Evolutionary conservation across 2,888 invertebrate species (phyloP), one percentile per base, ranked within the genome.

Genomic region (Drosophila flavopinicola): DNA sequence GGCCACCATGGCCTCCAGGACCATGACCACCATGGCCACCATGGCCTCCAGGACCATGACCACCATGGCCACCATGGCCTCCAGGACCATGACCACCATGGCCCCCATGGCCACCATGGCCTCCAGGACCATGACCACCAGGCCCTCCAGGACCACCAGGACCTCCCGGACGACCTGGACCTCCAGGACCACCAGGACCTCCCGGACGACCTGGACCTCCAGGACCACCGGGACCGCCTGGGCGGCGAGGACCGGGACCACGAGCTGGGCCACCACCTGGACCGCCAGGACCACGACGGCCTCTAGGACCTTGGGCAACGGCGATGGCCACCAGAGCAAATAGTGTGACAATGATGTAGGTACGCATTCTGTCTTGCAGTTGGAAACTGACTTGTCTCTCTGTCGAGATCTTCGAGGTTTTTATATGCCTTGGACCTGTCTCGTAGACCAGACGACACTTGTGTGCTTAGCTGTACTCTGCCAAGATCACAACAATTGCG

Each of bases 351-450:
- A 71, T 33, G 20, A 69, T 61, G 11, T 41, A 66, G 42, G 9
- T 37, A 32, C 79, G 78, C 78, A 78, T 78, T 51, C 24, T 58
- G 11, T 41, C 29, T 29, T 25, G 6, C 57, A 56, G 44, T 51
- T 20, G 17, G 11, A 32, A 63, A 52, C 48, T 71, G 42, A 66
- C 59, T 49, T 58, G 24, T 2, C 7, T 2, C 6, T 1, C 5
- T 0, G 1, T 9, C 1, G n/a, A 25, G 32, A 15, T n/a, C 15
- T 5, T 3, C 6, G n/a, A 13, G 15, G 11, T 41, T 77, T 78
- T 67, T 78, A 57, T 57, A 52, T 52, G 25, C 11, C 33, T 10
- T 23, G 15, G 3, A n/a, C 6, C n/a, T 1, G 0, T 15, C 7
- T 4, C 15, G 6, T 23, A 13, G 13, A 0, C 13, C 6, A 15